Base-by-base conservation (phyloP, 2,113 vertebrate species). In the Raja brachyura region DNA sequence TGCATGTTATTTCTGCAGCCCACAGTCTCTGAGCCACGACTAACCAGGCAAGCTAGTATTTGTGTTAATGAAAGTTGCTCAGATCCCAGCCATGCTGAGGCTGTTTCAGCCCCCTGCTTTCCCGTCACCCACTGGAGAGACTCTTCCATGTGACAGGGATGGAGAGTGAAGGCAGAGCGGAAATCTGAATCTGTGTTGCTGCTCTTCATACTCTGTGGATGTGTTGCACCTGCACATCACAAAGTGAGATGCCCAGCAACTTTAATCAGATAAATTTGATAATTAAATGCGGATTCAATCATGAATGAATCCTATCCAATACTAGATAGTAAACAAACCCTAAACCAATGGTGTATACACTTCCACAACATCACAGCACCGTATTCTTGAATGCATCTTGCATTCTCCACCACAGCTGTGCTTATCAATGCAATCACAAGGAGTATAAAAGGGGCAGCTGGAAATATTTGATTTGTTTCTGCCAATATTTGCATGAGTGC, bases 391-490 rank as follows among this genome's bases (percentile, higher is more conserved):
- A 63, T 63, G 28, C 59, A 18, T 31, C 83, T 63, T 18, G 0
- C 13, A 31, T 14, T 13, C 59, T 31, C 28, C 83, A 86, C 18
- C 25, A 18, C n/a, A 31, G 5, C 31, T 16, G 28, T n/a, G 20
- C 14, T 86, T 88, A 61, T 28, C 28, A 5, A 61, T 61, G 56
- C 83, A 88, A 88, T 14, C 16, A 88, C 28, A 88, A 77, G n/a
- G 83, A 31, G n/a, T 4, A n/a, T 63, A 88, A 66, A 61, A 61
- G 16, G 59, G n/a, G 59, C 14, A 73, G 28, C 28, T 88, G 59
- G 59, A 66, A 88, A 88, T 88, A 88, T n/a, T 88, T 88, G 59
- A 88, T 61, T 59, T 63, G 16, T 61, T 31, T 88, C 5, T 88
- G 83, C 59, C n/a, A 88, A 88, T 88, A 61, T 63, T 88, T 88